Percentiles rank a stretch among this genome's conserved stretches.
These are phyloP conservation scores for Sylvicapra grimmia DNA, from an alignment of 2,113 vertebrate genomes.

Conservation along the genomic window DNA sequence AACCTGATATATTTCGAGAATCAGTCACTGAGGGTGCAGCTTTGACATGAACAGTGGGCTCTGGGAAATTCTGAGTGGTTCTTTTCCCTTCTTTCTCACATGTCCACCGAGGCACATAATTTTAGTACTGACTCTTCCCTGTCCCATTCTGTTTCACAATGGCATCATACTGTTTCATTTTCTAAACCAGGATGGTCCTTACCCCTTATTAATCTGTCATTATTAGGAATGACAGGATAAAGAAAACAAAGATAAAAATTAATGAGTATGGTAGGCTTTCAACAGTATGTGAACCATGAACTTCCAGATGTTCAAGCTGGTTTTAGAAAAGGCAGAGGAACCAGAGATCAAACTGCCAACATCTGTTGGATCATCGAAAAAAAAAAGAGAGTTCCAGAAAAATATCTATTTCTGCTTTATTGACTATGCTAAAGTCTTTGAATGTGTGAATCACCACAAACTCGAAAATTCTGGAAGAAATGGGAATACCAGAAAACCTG, in stretches of 20 bases:
- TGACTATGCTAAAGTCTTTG: background rate
- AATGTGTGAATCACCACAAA: background rate
- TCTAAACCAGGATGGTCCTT: background rate
- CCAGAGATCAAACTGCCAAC: background rate
- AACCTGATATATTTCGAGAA: background rate
- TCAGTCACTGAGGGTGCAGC: background rate
- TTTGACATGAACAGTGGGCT: background rate
- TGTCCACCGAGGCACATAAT: background rate
- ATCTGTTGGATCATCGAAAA: accelerated
- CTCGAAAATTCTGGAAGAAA: background rate
- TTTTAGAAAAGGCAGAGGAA: background rate
- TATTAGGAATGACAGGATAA: background rate
- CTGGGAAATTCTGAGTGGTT: background rate
- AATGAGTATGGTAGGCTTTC: background rate
- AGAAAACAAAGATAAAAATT: background rate
- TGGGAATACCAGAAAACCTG: background rate
- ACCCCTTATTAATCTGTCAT: background rate
- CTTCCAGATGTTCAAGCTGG: background rate
- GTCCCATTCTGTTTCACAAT: background rate
- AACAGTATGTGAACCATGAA: background rate
- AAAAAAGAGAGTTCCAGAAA: background rate
- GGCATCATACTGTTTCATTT: background rate
- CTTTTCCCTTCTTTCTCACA: background rate
- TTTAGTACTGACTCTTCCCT: background rate
- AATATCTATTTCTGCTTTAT: background rate